These are phyloP conservation scores for Hymenochirus boettgeri DNA, from an alignment of 2,113 vertebrate genomes.

Conservation along the genomic window DNA sequence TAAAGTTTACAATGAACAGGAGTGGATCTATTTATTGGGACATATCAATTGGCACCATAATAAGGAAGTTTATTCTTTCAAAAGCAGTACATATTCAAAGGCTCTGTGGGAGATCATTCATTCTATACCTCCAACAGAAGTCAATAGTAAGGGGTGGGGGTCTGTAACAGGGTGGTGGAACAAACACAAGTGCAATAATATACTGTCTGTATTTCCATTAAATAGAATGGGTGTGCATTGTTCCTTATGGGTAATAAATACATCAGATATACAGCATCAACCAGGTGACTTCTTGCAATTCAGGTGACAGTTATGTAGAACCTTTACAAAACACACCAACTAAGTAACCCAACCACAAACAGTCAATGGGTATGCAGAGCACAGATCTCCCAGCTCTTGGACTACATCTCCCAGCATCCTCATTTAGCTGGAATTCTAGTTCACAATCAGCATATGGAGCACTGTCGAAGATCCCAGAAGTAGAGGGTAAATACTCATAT, in stretches of 20 bases:
- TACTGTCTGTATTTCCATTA: slow-evolving; percentile 58
- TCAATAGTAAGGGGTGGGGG: slow-evolving; percentile 50
- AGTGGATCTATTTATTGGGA: no score
- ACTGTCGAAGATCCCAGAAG: not conserved
- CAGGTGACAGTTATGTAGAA: slow-evolving; percentile 60
- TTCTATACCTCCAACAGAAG: slow-evolving; percentile 43
- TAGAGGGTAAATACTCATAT: slow-evolving; percentile 56
- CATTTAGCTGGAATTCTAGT: no score
- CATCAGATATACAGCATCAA: slow-evolving; percentile 54
- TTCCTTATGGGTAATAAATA: slow-evolving; percentile 73
- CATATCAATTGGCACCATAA: slow-evolving; percentile 48
- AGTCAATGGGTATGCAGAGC: slow-evolving; percentile 52
- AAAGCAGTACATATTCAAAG: slow-evolving; percentile 54
- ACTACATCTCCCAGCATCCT: not conserved
- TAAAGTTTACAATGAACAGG: not conserved
- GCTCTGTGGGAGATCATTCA: slow-evolving; percentile 30
- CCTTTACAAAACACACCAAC: slow-evolving; percentile 47
- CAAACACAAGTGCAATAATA: slow-evolving; percentile 54
- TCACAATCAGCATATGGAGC: not conserved
- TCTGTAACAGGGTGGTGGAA: no score
- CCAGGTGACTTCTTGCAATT: slow-evolving; percentile 55
- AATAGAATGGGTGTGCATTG: slow-evolving; percentile 68
- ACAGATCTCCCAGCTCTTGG: not conserved
- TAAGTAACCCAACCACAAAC: slow-evolving; percentile 31
- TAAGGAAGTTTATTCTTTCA: slow-evolving; percentile 47